Evolutionary conservation across 2,888 invertebrate genomes (phyloP).

Genomic region (Blastobasis lacticolella): DNA sequence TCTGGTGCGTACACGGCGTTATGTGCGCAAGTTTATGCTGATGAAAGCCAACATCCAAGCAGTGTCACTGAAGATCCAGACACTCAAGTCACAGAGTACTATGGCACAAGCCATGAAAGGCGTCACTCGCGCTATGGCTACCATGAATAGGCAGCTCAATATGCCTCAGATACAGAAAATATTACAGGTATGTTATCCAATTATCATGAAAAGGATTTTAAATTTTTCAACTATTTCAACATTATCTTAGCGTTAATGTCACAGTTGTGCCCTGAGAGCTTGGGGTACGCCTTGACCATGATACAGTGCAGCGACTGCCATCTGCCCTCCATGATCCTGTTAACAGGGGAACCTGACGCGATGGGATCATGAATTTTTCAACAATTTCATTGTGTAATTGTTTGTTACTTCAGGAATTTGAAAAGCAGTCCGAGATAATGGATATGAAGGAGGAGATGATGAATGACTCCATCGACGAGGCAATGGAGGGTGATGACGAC

Average conservation of each 20-base stretch:
- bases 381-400: not conserved
- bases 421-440: constrained; percentile 99
- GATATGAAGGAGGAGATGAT: constrained; percentile 99
- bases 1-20: constrained; percentile 94
- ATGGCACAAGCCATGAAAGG: constrained; percentile 99
- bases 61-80: constrained; percentile 97
- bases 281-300: too few species aligned
- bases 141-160: constrained; percentile 97
- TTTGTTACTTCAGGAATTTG: constrained; percentile 88
- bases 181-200: constrained; percentile 41
- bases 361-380: too few species aligned
- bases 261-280: too few species aligned
- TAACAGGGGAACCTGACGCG: too few species aligned
- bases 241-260: too few species aligned
- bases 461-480: constrained; percentile 99
- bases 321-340: too few species aligned
- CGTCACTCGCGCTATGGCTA: constrained; percentile 97
- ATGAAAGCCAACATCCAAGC: constrained; percentile 99
- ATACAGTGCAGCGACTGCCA: too few species aligned
- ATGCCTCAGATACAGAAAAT: constrained; percentile 99
- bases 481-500: constrained; percentile 98
- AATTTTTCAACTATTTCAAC: too few species aligned
- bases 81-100: constrained; percentile 97
- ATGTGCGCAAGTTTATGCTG: constrained; percentile 98
- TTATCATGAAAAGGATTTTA: too few species aligned